These are phyloP conservation scores for Andricus grossulariae DNA, from an alignment of 1,140 invertebrate species.

Conservation along the genomic window DNA sequence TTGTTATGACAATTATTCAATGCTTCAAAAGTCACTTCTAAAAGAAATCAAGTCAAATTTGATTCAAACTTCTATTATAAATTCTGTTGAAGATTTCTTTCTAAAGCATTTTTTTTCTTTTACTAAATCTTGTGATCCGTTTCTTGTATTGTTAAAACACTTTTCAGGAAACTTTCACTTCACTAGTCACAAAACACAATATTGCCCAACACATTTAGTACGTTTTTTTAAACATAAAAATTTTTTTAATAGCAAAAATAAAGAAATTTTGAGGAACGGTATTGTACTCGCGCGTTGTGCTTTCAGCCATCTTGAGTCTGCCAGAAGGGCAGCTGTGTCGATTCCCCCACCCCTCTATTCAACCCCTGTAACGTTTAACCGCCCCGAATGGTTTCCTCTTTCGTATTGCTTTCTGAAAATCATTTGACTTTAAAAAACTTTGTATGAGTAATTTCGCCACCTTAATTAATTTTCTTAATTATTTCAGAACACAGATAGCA, in stretches of 20 bases:
- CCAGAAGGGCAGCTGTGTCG: conserved; percentile 67
- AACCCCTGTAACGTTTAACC: conserved; percentile 56
- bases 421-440: background rate
- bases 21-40: too few species aligned
- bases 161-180: background rate
- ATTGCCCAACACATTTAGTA: background rate
- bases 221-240: background rate
- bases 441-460: too few species aligned
- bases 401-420: conserved; percentile 36
- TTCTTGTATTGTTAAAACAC: background rate
- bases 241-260: conserved; percentile 19
- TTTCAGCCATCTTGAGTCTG: conserved; percentile 68
- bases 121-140: too few species aligned
- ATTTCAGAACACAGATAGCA: too few species aligned
- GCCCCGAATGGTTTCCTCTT: conserved; percentile 53
- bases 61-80: too few species aligned
- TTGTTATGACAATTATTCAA: too few species aligned
- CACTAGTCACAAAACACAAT: background rate
- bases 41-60: too few species aligned
- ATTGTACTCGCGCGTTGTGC: conserved; percentile 43
- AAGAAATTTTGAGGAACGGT: conserved; percentile 34
- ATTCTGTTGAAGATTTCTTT: too few species aligned
- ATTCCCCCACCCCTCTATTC: conserved; percentile 54
- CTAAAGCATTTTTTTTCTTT: too few species aligned
- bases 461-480: too few species aligned